These are phyloP conservation scores for Zoanthus sociatus DNA, from an alignment of 92 coral and sea anemone species.

Conservation along the genomic window DNA sequence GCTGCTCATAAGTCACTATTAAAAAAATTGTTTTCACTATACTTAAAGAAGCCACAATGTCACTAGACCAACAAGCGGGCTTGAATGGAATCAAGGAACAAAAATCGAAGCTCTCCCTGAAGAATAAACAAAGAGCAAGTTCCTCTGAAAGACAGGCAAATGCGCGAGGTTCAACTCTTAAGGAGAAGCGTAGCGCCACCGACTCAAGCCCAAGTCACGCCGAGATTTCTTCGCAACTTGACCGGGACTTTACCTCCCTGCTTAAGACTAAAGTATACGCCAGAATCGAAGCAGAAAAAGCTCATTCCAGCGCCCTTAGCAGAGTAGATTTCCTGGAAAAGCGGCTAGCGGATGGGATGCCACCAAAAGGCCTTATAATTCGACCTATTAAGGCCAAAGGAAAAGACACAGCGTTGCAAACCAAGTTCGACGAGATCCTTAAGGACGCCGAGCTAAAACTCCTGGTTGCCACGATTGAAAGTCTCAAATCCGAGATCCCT, in stretches of 20 bases:
- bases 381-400: too few relatives aligned
- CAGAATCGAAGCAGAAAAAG: conserved; percentile 46
- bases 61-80: conserved; percentile 3
- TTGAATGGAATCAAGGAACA: not conserved
- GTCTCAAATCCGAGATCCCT: too few relatives aligned
- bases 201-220: conserved; percentile 35
- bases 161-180: not conserved
- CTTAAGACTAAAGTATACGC: conserved; percentile 51
- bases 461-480: conserved; percentile 46
- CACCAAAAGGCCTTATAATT: conserved; percentile 55
- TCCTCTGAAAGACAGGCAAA: too few relatives aligned
- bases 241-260: conserved; percentile 46
- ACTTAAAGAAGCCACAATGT: conserved; percentile 10
- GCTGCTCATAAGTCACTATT: too few relatives aligned
- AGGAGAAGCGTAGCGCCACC: conserved; percentile 34
- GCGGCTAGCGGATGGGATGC: conserved; percentile 20
- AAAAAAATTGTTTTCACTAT: not conserved
- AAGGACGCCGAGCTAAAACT: conserved; percentile 50
- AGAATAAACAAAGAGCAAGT: conserved; percentile 2
- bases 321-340: conserved; percentile 44
- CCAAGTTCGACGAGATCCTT: conserved; percentile 54
- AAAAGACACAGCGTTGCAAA: conserved; percentile 6
- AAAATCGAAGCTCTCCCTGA: not conserved
- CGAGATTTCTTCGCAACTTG: conserved; percentile 43
- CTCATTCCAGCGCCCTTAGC: conserved; percentile 43